Evolutionary conservation across 2,888 invertebrate species (phyloP).

Genomic region (Pachycephus smyrnensis): DNA sequence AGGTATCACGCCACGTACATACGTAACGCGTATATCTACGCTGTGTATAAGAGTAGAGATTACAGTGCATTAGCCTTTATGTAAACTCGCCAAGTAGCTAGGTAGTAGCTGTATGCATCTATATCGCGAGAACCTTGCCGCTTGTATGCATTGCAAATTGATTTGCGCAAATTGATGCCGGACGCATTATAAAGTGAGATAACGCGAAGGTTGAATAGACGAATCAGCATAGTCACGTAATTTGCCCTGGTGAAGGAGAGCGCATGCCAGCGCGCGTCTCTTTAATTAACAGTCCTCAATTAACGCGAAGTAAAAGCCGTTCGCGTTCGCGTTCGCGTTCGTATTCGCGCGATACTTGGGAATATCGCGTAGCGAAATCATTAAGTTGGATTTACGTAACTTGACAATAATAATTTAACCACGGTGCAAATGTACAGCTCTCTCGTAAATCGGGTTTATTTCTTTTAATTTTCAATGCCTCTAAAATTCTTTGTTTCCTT

Average conservation of each 20-base stretch:
- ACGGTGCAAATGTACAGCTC: too few species aligned
- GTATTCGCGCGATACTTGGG: background rate
- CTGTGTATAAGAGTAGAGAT: slow-evolving; percentile 40
- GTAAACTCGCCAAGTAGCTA: slow-evolving; percentile 23
- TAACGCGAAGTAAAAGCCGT: background rate
- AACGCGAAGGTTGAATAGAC: background rate
- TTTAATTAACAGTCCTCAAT: background rate
- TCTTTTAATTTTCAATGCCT: too few species aligned
- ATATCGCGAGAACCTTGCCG: background rate
- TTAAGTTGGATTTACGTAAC: background rate
- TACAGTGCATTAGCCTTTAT: slow-evolving; percentile 51
- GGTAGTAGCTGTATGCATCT: background rate
- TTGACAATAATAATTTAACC: too few species aligned
- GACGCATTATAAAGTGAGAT: background rate
- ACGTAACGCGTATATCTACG: slow-evolving; percentile 38
- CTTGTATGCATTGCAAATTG: background rate
- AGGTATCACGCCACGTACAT: background rate
- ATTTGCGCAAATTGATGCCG: background rate
- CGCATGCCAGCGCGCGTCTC: background rate
- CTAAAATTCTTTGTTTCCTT: background rate
- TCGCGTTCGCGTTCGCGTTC: background rate
- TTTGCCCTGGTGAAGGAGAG: background rate
- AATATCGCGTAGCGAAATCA: background rate
- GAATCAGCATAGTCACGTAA: background rate
- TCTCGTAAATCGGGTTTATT: too few species aligned